These are phyloP conservation scores for Drosophila limbata DNA, from an alignment of 2,888 invertebrate species.

Conservation along the genomic window DNA sequence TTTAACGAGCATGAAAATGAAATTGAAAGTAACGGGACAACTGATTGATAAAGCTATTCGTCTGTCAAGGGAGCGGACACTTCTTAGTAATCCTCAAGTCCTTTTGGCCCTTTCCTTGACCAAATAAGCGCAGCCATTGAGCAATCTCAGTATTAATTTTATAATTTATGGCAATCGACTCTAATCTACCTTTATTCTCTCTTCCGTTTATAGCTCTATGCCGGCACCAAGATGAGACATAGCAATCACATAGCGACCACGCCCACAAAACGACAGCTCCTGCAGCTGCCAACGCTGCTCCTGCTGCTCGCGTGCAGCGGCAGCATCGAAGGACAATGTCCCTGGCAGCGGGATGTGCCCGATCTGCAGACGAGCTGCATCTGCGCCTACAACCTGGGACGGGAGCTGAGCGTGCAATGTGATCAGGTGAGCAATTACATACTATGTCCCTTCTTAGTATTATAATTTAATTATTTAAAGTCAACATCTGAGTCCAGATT, in stretches of 20 bases:
- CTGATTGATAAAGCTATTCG: constrained; percentile 72
- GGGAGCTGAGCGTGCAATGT: constrained; percentile 95
- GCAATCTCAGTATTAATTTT: constrained; percentile 55
- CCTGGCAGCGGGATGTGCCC: constrained; percentile 91
- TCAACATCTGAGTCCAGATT: too few relatives aligned
- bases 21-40: constrained; percentile 71
- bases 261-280: constrained; percentile 43
- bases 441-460: too few relatives aligned
- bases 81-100: constrained; percentile 4
- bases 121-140: neutral
- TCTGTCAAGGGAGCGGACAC: constrained; percentile 11
- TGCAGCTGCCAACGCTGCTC: constrained; percentile 46
- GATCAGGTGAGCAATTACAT: constrained; percentile 88
- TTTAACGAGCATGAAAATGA: constrained; percentile 76
- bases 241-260: constrained; percentile 52
- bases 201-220: constrained; percentile 58
- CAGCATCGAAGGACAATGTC: constrained; percentile 89
- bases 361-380: constrained; percentile 93
- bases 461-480: too few relatives aligned
- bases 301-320: constrained; percentile 49
- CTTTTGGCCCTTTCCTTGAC: neutral
- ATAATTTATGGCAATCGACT: constrained; percentile 58
- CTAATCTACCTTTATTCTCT: constrained; percentile 1
- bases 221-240: constrained; percentile 74
- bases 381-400: constrained; percentile 94